Percentiles rank a stretch among this genome's conserved stretches.
phyloP scores from a whole-genome alignment of 2,113 vertebrate genomes.

The Paramormyrops kingsleyae region DNA sequence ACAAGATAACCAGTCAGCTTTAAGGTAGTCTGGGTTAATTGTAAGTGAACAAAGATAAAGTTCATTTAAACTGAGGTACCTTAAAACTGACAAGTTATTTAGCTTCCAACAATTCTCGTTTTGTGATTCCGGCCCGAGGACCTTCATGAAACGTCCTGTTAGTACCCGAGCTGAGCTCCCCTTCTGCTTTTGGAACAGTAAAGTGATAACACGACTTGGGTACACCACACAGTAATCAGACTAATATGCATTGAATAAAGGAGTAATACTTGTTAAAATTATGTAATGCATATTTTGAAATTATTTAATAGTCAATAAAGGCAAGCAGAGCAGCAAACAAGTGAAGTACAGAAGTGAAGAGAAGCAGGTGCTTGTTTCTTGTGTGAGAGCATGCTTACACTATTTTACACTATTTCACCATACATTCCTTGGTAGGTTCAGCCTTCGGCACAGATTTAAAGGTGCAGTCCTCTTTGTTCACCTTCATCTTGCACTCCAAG shows the following conservation, averaged over 20 bases:
- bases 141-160: not conserved
- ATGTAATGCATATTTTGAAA: not conserved
- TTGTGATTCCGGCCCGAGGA: not conserved
- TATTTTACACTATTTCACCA: not conserved
- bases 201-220: not conserved
- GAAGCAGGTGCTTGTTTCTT: not conserved
- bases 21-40: not conserved
- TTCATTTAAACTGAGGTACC: no score
- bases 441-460: conserved; percentile 31
- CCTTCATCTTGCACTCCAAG: not conserved
- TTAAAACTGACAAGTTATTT: no score
- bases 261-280: not conserved
- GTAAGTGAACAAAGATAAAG: not conserved
- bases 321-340: not conserved
- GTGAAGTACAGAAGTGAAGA: not conserved
- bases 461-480: conserved; percentile 23
- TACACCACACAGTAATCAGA: not conserved
- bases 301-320: not conserved
- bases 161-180: not conserved
- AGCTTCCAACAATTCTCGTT: not conserved
- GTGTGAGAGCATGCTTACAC: not conserved
- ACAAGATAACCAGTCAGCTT: not conserved
- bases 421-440: conserved; percentile 32
- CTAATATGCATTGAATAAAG: not conserved
- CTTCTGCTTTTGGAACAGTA: not conserved